Evolutionary conservation across 2,113 vertebrate species (phyloP).

Genomic region (Abramis brama): DNA sequence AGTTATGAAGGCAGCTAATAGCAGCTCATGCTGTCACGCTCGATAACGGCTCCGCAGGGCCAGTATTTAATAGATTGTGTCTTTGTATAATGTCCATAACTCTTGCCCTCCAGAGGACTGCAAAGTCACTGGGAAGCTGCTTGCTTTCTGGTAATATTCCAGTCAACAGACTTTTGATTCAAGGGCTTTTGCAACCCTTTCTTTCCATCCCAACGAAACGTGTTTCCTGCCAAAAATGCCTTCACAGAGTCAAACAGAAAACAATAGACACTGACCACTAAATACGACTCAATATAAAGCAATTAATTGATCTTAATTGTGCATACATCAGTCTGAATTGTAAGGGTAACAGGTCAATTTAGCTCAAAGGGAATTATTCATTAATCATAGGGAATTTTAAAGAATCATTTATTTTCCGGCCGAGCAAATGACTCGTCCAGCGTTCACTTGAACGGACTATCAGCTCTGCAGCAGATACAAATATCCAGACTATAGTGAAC

Average conservation of each 20-base stretch:
- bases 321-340: neutral
- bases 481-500: no score
- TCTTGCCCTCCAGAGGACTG: constrained; percentile 25
- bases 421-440: no score
- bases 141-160: neutral
- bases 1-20: constrained; percentile 31
- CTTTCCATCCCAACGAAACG: neutral
- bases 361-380: no score
- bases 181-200: neutral
- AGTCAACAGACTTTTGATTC: neutral
- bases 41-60: constrained; percentile 13
- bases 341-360: no score
- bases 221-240: neutral
- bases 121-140: constrained; percentile 6
- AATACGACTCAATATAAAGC: neutral
- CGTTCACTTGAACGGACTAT: no score
- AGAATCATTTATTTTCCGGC: no score
- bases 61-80: constrained; percentile 37
- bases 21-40: constrained; percentile 18
- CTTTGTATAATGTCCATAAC: constrained; percentile 18
- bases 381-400: no score
- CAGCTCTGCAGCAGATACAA: no score
- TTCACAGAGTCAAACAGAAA: neutral
- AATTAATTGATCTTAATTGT: neutral
- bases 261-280: neutral